A percentile compares a stretch with the other conserved stretches of the same genome.
These are phyloP conservation scores for Blastobasis adustella DNA, from an alignment of 2,888 invertebrate species.

Conservation along the genomic window DNA sequence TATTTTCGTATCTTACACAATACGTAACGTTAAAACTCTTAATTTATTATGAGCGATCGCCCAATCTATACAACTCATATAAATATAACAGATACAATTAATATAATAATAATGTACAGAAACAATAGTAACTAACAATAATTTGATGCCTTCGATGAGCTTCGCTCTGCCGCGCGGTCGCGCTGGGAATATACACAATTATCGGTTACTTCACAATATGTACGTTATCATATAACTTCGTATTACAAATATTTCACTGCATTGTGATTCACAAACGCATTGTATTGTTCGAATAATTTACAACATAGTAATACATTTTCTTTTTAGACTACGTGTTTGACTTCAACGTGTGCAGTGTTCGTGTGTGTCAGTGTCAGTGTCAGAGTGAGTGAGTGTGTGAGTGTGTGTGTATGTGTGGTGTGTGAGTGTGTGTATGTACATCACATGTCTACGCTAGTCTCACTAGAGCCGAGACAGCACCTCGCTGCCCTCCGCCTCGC, in stretches of 20 bases:
- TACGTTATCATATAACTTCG: not conserved
- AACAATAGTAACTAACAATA: slow-evolving; percentile 37
- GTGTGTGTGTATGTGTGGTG: not conserved
- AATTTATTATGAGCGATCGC: slow-evolving; percentile 35
- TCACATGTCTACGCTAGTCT: slow-evolving; percentile 31
- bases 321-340: not conserved
- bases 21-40: slow-evolving; percentile 42
- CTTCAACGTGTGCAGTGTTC: not conserved
- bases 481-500: slow-evolving; percentile 31
- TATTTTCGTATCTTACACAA: slow-evolving; percentile 14
- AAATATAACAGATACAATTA: slow-evolving; percentile 59
- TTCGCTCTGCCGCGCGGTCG: not conserved
- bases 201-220: not conserved
- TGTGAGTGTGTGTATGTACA: not conserved
- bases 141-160: too few relatives aligned
- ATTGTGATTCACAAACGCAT: slow-evolving; percentile 6
- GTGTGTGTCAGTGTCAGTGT: not conserved
- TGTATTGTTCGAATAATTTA: slow-evolving; percentile 1
- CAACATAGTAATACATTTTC: not conserved
- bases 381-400: not conserved
- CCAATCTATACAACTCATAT: slow-evolving; percentile 41
- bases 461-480: slow-evolving; percentile 41
- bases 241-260: not conserved
- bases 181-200: not conserved
- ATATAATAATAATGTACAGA: slow-evolving; percentile 54